phyloP scores from a whole-genome alignment of 2,797 vertebrate species.

The Anguilla megastoma region DNA sequence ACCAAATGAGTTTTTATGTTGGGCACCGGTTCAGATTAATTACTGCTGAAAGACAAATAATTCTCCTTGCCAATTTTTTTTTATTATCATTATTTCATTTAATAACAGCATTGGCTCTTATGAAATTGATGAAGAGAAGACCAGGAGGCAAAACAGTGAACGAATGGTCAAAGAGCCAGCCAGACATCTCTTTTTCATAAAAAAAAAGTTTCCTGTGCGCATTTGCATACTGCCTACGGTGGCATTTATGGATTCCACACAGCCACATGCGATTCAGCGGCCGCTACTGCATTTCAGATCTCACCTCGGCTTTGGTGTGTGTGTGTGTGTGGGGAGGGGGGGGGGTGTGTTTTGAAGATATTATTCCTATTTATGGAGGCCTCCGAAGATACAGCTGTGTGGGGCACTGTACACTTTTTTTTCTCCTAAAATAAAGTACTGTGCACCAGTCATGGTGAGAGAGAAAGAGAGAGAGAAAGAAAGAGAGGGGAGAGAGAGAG shows the following conservation, averaged over 20 bases:
- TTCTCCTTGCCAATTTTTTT: neutral
- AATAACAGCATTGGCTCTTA: conserved; percentile 15
- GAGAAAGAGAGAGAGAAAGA: neutral
- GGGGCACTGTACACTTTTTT: neutral
- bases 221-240: neutral
- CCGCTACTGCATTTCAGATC: neutral
- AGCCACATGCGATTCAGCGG: neutral
- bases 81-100: neutral
- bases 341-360: neutral
- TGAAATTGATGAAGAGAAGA: neutral
- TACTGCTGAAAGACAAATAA: conserved; percentile 26
- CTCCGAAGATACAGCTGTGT: neutral
- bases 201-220: neutral
- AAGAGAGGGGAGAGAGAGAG: neutral
- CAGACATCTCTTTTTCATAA: neutral
- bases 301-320: neutral
- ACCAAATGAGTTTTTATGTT: conserved; percentile 18
- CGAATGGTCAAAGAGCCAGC: neutral
- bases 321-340: neutral
- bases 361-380: neutral
- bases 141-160: neutral
- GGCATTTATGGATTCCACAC: neutral
- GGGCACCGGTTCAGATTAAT: conserved; percentile 24
- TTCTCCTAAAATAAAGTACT: neutral
- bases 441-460: neutral